Percentiles rank a stretch among this genome's conserved stretches.
Evolutionary conservation across 2,113 vertebrate species (phyloP).

Genomic region (Mus musculus): DNA sequence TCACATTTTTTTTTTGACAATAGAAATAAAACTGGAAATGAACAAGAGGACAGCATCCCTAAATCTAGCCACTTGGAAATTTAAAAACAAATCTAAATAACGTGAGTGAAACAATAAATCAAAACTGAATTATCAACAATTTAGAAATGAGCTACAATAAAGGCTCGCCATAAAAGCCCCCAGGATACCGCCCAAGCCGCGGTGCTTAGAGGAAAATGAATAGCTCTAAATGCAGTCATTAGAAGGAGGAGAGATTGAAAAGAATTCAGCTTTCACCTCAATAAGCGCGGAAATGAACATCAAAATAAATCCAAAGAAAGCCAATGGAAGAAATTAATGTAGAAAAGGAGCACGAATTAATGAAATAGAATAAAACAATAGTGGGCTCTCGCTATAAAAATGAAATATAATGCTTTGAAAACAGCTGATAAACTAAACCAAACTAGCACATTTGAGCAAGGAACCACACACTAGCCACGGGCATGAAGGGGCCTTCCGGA

Average conservation of each 20-base stretch:
- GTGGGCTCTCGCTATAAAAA: background rate
- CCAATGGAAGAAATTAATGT: conserved; percentile 45
- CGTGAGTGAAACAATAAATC: conserved; percentile 70
- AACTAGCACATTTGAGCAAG: background rate
- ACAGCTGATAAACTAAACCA: conserved; percentile 6
- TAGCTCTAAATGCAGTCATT: conserved; percentile 18
- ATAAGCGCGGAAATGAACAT: conserved; percentile 3
- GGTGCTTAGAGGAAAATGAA: conserved; percentile 54
- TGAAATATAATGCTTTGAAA: conserved; percentile 24
- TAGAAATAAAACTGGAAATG: conserved; percentile 34
- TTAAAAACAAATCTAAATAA: conserved; percentile 68
- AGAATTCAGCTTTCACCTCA: background rate
- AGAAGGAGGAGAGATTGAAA: conserved; percentile 23
- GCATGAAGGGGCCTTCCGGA: background rate
- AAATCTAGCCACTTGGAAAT: conserved; percentile 44
- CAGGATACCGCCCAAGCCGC: conserved; percentile 35
- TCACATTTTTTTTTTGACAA: conserved; percentile 25
- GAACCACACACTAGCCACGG: background rate
- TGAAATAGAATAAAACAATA: conserved; percentile 56
- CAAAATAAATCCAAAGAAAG: conserved; percentile 42
- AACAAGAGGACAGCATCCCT: background rate
- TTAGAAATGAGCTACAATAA: conserved; percentile 62
- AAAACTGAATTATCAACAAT: conserved; percentile 59
- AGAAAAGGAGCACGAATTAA: conserved; percentile 57
- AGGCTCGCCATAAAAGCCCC: conserved; percentile 50